phyloP scores from a whole-genome alignment of 1,140 invertebrate species.

The Bactericera cockerelli region DNA sequence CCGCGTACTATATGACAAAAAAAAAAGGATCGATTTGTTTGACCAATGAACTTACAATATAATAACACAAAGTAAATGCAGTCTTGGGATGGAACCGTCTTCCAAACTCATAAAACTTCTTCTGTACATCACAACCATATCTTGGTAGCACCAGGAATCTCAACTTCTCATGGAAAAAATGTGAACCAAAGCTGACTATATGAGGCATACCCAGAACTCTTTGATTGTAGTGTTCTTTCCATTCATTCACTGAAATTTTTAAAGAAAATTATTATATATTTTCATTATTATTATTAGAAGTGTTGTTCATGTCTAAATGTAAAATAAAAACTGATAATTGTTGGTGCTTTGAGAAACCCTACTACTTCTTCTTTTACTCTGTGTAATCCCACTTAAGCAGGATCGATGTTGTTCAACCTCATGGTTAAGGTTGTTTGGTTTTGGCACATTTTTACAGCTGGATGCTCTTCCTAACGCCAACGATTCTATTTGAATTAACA shows the following conservation, averaged over 20 bases:
- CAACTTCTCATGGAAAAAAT: conserved; percentile 50
- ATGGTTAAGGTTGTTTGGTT: too few species aligned
- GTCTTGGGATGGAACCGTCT: conserved; percentile 56
- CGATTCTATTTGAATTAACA: too few species aligned
- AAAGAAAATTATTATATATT: conserved; percentile 15
- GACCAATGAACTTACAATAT: conserved; percentile 59
- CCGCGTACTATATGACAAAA: too few species aligned
- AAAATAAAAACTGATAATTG: too few species aligned
- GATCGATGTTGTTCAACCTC: too few species aligned
- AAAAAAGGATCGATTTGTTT: too few species aligned
- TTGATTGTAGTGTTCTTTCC: conserved; percentile 47
- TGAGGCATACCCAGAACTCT: conserved; percentile 69
- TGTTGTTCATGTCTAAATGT: too few species aligned
- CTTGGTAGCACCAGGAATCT: conserved; percentile 83
- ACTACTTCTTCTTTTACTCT: too few species aligned
- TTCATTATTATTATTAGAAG: conserved; percentile 6
- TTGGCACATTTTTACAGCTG: too few species aligned
- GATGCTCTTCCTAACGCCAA: too few species aligned
- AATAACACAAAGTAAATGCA: conserved; percentile 58
- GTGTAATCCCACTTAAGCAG: too few species aligned
- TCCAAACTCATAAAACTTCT: conserved; percentile 49
- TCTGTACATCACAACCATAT: conserved; percentile 76
- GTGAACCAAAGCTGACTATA: conserved; percentile 71
- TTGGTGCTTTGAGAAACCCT: too few species aligned
- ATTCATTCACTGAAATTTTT: conserved; percentile 50